A percentile compares a stretch with the other conserved stretches of the same genome.
Conservation (phyloP, 2,113 vertebrate genomes). For the Cynocephalus volans region DNA sequence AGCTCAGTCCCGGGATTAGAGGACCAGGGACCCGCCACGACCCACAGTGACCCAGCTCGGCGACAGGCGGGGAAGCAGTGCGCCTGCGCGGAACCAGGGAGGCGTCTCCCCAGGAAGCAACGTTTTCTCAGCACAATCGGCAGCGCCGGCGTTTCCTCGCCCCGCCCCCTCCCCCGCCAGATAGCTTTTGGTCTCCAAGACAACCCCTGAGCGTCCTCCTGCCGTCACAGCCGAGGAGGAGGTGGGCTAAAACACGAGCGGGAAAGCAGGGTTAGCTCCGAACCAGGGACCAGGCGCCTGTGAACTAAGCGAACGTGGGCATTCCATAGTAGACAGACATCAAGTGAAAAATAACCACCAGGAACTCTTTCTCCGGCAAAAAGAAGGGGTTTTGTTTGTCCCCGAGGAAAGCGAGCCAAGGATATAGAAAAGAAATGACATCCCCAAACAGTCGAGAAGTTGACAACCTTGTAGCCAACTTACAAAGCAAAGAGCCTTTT, state of each 20-base stretch:
- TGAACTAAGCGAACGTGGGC: background rate
- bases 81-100: background rate
- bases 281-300: background rate
- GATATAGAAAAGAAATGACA: background rate
- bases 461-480: background rate
- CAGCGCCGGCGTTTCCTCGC: background rate
- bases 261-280: background rate
- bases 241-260: no score
- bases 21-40: rapidly evolving
- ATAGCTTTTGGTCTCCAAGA: background rate
- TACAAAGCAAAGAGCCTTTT: background rate
- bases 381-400: no score
- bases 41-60: rapidly evolving
- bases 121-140: background rate
- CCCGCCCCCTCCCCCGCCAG: background rate
- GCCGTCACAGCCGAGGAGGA: background rate
- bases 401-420: background rate
- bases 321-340: background rate
- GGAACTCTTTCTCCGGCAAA: background rate
- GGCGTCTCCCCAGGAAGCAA: background rate
- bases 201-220: background rate
- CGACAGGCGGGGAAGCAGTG: background rate
- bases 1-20: background rate
- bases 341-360: background rate
- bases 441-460: background rate